phyloP scores from a whole-genome alignment of 1,140 invertebrate species.

The Eubasilissa regina region DNA sequence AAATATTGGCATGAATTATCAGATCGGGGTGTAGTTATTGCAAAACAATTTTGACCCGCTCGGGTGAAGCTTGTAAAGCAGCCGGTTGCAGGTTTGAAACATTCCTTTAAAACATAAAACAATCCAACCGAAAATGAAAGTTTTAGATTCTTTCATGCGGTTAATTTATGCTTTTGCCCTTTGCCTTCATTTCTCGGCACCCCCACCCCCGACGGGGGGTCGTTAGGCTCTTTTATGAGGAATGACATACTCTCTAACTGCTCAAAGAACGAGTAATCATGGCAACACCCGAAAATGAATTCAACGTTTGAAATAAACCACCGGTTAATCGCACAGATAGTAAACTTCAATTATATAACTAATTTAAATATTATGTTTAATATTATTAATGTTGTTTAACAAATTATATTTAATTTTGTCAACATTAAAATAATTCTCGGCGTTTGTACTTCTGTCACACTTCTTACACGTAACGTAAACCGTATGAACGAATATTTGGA shows the following conservation, averaged over 20 bases:
- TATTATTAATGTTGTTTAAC: too few species aligned
- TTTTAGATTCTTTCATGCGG: slow-evolving; percentile 60
- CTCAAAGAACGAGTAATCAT: not conserved
- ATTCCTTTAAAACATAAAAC: slow-evolving; percentile 56
- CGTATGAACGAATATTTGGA: too few species aligned
- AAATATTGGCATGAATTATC: too few species aligned
- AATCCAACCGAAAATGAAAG: slow-evolving; percentile 56
- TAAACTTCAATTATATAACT: too few species aligned
- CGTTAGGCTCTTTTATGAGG: slow-evolving; percentile 14
- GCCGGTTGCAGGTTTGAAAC: slow-evolving; percentile 9
- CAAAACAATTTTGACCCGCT: not conserved
- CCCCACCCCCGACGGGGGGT: slow-evolving; percentile 5
- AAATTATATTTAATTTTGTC: too few species aligned
- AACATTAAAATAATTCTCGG: too few species aligned
- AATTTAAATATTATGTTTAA: too few species aligned
- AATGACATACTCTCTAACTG: slow-evolving; percentile 20
- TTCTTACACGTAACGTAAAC: too few species aligned
- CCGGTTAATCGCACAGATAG: too few species aligned
- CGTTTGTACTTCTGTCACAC: too few species aligned
- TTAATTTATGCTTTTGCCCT: slow-evolving; percentile 58
- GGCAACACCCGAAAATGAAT: not conserved
- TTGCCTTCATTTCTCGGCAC: not conserved
- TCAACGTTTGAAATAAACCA: too few species aligned
- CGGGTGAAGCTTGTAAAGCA: too few species aligned
- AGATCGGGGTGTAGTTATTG: not conserved